Base-by-base conservation (phyloP, 2,797 vertebrate species). In the Sebastes minor region DNA sequence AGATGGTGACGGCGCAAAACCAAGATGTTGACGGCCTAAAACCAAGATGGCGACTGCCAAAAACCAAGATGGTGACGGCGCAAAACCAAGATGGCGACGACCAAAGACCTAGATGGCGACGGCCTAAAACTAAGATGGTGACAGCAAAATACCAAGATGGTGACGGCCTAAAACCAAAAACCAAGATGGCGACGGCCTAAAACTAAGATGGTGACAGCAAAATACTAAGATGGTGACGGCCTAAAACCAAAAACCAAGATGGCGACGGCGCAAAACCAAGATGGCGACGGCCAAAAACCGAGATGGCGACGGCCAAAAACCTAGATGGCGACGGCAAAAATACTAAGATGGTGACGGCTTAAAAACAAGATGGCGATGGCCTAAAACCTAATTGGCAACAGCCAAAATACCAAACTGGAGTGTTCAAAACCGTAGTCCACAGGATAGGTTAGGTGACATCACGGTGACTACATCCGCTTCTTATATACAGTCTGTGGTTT, bases 161-260 rank as follows among this genome's bases (percentile, higher is more conserved):
- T 0, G 35, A 38, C 1, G 12, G 35, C 35, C 1, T 5, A 38
- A 38, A 2, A 38, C 5, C 27, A 27, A 27, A 25, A 27, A 27
- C 25, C 1, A 0, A 32, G 8, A 10, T 32, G 30, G 1, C 0
- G 1, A 33, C 3, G 2, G 4, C 11, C 4, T 0, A 35, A 12
- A 12, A 35, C 11, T 1, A 1, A 35, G 10, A 35, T 4, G 10
- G 4, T 0, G 33, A 33, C 10, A 4, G 2, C 3, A 0, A 0
- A 35, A 35, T 2, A 35, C 4, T 1, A 0, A 35, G 11, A 35
- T 12, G 12, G 4, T 0, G 35, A 13, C 4, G 2, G 35, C 11
- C 4, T 2, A 12, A 35, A 2, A 33, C 32, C 1, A 1, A 30
- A 32, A 32, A 32, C 27, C 5, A 28, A 28, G 5, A 28, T 6